Conservation (phyloP, 2,888 invertebrate genomes). For the Cactoblastis cactorum region DNA sequence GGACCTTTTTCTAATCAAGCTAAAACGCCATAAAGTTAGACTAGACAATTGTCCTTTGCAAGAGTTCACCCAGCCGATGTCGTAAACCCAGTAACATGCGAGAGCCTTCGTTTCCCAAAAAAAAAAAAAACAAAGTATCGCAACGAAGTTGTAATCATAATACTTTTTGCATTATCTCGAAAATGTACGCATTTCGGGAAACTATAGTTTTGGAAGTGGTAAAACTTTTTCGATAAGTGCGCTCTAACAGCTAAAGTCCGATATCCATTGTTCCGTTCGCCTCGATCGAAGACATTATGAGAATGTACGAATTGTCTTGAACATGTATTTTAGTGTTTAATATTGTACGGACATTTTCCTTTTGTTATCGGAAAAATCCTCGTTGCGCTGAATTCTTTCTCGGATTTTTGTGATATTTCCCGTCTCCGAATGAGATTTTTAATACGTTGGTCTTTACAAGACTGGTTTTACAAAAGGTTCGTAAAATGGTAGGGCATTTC, state of each 20-base stretch:
- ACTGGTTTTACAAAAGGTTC: background rate
- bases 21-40: background rate
- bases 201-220: slow-evolving; percentile 29
- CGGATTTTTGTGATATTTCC: slow-evolving; percentile 23
- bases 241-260: slow-evolving; percentile 45
- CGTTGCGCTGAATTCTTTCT: slow-evolving; percentile 28
- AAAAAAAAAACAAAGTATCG: background rate
- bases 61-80: background rate
- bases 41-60: background rate
- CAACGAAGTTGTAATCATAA: slow-evolving; percentile 4
- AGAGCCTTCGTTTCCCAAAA: background rate
- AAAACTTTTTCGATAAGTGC: slow-evolving; percentile 57
- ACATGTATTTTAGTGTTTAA: slow-evolving; percentile 47
- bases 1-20: background rate
- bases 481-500: background rate
- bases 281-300: slow-evolving; percentile 45
- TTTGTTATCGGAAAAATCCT: slow-evolving; percentile 45
- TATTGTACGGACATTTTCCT: slow-evolving; percentile 37
- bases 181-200: slow-evolving; percentile 25
- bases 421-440: slow-evolving; percentile 8
- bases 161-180: slow-evolving; percentile 22
- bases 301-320: slow-evolving; percentile 55
- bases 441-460: slow-evolving; percentile 2
- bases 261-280: slow-evolving; percentile 34
- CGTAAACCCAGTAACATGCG: background rate